A percentile compares a stretch with the other conserved stretches of the same genome.
Conservation (phyloP, 2,888 invertebrate genomes). For the Ornithoptera priamus region DNA sequence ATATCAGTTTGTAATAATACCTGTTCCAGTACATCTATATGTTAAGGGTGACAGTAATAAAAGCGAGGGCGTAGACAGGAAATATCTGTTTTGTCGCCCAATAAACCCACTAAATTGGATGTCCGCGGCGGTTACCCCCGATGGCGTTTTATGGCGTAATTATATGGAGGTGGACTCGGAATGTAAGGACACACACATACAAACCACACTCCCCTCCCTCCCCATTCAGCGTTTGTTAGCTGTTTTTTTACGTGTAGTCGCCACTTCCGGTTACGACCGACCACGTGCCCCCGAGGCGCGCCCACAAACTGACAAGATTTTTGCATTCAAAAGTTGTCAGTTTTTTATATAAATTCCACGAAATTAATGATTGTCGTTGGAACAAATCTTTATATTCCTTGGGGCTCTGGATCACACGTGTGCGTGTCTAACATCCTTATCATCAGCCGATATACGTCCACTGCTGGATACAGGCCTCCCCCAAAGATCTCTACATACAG, state of each 20-base stretch:
- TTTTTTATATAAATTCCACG: too few species aligned
- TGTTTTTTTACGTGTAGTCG: neutral
- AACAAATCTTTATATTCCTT: too few species aligned
- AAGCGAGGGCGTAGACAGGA: constrained; percentile 35
- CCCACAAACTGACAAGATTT: neutral
- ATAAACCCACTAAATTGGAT: constrained; percentile 43
- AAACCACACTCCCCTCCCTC: constrained; percentile 1
- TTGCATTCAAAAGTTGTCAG: too few species aligned
- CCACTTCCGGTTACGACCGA: neutral
- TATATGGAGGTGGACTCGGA: constrained; percentile 31
- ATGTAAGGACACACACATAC: too few species aligned
- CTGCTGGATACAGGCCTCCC: too few species aligned
- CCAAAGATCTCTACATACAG: too few species aligned
- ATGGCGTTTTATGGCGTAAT: constrained; percentile 37
- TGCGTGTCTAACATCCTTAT: too few species aligned
- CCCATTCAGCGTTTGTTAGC: constrained; percentile 23
- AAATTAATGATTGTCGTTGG: too few species aligned
- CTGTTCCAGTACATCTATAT: constrained; percentile 31
- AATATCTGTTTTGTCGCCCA: constrained; percentile 42
- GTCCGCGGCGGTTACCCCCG: constrained; percentile 33
- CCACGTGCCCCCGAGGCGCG: constrained; percentile 8
- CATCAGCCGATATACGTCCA: too few species aligned
- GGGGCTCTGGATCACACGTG: too few species aligned
- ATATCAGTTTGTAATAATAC: too few species aligned
- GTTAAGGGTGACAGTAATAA: constrained; percentile 29